Percentiles rank a stretch among this genome's conserved stretches.
Conservation (phyloP, 2,113 vertebrate genomes). For the Etheostoma spectabile region DNA sequence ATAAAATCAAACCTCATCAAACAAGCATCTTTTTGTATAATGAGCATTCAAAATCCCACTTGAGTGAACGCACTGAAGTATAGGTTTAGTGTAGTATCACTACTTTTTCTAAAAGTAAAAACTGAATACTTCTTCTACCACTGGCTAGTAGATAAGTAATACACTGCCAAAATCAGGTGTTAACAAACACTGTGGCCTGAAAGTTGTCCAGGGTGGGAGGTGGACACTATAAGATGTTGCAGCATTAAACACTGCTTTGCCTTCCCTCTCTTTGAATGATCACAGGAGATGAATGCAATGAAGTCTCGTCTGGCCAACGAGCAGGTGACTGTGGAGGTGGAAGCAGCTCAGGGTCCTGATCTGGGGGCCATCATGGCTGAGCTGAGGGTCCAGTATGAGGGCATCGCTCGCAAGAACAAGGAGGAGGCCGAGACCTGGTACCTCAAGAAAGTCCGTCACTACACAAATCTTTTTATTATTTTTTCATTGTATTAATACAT, state of each 20-base stretch:
- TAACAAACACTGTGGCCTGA: neutral
- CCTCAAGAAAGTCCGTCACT: constrained; percentile 82
- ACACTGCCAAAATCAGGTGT: neutral
- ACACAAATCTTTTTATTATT: neutral
- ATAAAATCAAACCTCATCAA: neutral
- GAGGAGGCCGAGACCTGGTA: constrained; percentile 86
- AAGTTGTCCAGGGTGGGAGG: neutral
- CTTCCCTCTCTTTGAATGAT: neutral
- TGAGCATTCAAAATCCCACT: neutral
- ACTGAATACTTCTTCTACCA: neutral
- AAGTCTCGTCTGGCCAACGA: constrained; percentile 79
- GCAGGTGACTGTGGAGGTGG: constrained; percentile 86
- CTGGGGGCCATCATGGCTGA: constrained; percentile 82
- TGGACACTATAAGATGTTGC: neutral
- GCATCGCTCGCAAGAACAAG: constrained; percentile 86
- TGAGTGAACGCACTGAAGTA: neutral
- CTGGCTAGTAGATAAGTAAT: neutral
- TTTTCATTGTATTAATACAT: neutral
- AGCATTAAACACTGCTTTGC: neutral
- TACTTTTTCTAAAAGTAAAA: neutral
- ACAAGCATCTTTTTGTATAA: neutral
- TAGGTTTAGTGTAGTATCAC: neutral
- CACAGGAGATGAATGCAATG: constrained; percentile 79
- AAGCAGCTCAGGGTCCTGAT: constrained; percentile 81
- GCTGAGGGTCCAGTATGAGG: constrained; percentile 86